phyloP scores from a whole-genome alignment of 2,888 invertebrate genomes.

The Diarsia mendica region DNA sequence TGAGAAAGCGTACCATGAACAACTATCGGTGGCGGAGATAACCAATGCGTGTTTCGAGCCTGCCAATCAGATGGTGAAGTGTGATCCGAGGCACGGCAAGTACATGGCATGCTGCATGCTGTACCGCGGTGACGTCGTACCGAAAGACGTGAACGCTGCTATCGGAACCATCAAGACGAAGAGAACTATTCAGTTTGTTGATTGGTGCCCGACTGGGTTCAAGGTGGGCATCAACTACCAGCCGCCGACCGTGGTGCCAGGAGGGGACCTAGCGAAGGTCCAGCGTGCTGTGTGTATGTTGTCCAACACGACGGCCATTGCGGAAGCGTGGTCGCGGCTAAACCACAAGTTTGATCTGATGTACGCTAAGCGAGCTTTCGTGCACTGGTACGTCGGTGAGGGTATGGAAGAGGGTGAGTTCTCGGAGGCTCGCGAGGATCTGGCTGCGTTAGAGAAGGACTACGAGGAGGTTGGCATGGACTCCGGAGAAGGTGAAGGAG shows the following conservation, averaged over 20 bases:
- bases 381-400: slow-evolving; percentile 97
- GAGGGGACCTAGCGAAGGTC: slow-evolving; percentile 97
- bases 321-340: slow-evolving; percentile 99
- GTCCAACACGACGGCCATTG: slow-evolving; percentile 98
- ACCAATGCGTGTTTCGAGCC: slow-evolving; percentile 99
- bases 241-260: slow-evolving; percentile 96
- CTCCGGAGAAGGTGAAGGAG: slow-evolving; percentile 94
- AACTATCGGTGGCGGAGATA: slow-evolving; percentile 97
- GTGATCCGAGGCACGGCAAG: slow-evolving; percentile 97
- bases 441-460: slow-evolving; percentile 94
- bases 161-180: slow-evolving; percentile 98
- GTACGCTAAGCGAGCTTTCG: slow-evolving; percentile 99
- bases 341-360: slow-evolving; percentile 99
- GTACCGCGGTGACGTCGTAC: slow-evolving; percentile 98
- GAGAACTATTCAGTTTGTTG: slow-evolving; percentile 97
- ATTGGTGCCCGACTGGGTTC: slow-evolving; percentile 96
- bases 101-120: slow-evolving; percentile 99
- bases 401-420: slow-evolving; percentile 97
- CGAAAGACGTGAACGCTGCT: slow-evolving; percentile 98
- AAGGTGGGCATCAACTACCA: slow-evolving; percentile 96
- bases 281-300: slow-evolving; percentile 99
- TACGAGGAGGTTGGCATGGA: slow-evolving; percentile 97
- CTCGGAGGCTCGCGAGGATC: slow-evolving; percentile 92
- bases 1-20: slow-evolving; percentile 98
- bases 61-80: slow-evolving; percentile 98